A percentile compares a stretch with the other conserved stretches of the same genome.
These are phyloP conservation scores for Sylvilagus bachmani DNA, from an alignment of 2,113 vertebrate genomes.

Conservation along the genomic window DNA sequence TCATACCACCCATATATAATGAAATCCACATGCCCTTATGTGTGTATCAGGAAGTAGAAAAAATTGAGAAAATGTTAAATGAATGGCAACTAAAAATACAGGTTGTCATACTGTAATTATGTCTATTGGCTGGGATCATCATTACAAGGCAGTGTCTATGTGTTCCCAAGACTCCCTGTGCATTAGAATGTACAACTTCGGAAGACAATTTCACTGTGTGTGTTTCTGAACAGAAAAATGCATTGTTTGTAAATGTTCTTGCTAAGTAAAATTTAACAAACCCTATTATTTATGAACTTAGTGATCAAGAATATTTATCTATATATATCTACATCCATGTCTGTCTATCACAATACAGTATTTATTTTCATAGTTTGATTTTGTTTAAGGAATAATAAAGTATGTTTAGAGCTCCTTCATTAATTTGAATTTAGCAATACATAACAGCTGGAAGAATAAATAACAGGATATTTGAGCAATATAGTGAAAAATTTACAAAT, in stretches of 20 bases:
- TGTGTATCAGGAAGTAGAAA: not conserved
- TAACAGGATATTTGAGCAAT: conserved; percentile 69
- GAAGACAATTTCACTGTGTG: conserved; percentile 15
- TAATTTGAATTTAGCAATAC: conserved; percentile 65
- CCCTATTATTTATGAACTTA: not conserved
- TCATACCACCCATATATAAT: not conserved
- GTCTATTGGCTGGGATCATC: not conserved
- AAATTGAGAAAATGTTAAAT: not conserved
- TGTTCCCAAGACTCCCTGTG: not conserved
- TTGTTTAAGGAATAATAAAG: conserved; percentile 60
- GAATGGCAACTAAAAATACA: not conserved
- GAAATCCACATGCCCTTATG: not conserved
- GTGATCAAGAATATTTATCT: conserved; percentile 14
- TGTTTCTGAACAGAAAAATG: conserved; percentile 48
- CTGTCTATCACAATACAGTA: conserved; percentile 23
- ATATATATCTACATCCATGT: not conserved
- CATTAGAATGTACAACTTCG: not conserved
- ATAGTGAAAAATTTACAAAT: conserved; percentile 15
- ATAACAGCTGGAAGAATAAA: not conserved
- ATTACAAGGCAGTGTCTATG: not conserved
- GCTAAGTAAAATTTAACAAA: conserved; percentile 52
- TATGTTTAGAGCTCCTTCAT: conserved; percentile 11
- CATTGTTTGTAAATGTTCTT: not conserved
- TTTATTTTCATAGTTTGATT: conserved; percentile 42
- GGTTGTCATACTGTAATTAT: not conserved